Conservation (phyloP, 92 coral and sea anemone species). For the Isaurus tuberculatus region DNA sequence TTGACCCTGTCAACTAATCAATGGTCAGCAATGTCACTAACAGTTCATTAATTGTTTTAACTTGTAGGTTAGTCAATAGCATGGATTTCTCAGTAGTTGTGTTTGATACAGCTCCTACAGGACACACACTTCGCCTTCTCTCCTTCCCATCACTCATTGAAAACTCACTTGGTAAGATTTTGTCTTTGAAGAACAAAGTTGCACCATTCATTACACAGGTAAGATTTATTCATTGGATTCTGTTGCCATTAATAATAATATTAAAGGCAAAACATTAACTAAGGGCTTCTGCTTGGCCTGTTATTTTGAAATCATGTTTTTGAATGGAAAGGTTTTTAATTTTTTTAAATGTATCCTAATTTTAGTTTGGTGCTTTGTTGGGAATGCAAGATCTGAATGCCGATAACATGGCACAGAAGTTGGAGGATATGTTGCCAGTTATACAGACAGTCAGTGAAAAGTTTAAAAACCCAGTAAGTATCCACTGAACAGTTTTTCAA, state of each 20-base stretch:
- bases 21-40: no score
- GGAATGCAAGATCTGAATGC: slow-evolving; percentile 94
- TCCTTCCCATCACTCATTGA: slow-evolving; percentile 97
- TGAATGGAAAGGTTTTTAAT: not conserved
- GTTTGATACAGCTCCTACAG: slow-evolving; percentile 99
- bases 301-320: no score
- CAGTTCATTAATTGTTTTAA: no score
- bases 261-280: no score
- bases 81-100: slow-evolving; percentile 98
- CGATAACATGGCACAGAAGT: slow-evolving; percentile 80
- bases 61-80: slow-evolving; percentile 79
- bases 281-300: no score
- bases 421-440: slow-evolving; percentile 91
- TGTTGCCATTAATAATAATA: no score
- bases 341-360: not conserved
- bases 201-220: slow-evolving; percentile 94
- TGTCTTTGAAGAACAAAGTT: slow-evolving; percentile 87
- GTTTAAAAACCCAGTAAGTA: slow-evolving; percentile 91
- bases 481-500: no score
- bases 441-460: slow-evolving; percentile 91
- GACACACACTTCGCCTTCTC: slow-evolving; percentile 92
- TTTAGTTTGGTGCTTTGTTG: slow-evolving; percentile 87
- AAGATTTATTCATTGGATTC: not conserved
- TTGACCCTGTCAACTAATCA: no score
- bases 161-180: slow-evolving; percentile 94